Percentiles rank a stretch among this genome's conserved stretches.
These are phyloP conservation scores for Syngnathus rostellatus DNA, from an alignment of 2,797 vertebrate species.

Conservation along the genomic window DNA sequence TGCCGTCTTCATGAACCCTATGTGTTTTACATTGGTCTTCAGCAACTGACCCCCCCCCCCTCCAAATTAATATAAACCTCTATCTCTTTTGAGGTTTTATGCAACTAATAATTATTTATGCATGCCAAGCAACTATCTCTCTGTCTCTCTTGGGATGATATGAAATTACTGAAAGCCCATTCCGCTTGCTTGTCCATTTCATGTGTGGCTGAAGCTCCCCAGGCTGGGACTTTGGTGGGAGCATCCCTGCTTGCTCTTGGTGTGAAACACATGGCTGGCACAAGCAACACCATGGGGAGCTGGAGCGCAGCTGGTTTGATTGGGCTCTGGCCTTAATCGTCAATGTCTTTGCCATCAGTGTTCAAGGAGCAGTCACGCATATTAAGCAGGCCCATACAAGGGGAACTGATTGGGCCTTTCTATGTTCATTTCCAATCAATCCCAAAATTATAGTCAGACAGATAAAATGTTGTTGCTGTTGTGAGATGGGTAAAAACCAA, in stretches of 20 bases:
- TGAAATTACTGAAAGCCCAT: constrained; percentile 53
- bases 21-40: constrained; percentile 14
- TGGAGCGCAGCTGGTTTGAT: constrained; percentile 63
- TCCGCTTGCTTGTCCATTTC: constrained; percentile 51
- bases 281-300: constrained; percentile 32
- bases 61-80: constrained; percentile 9
- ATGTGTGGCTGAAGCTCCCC: constrained; percentile 55
- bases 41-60: constrained; percentile 20
- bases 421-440: constrained; percentile 47
- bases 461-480: constrained; percentile 44
- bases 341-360: constrained; percentile 57
- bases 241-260: constrained; percentile 32
- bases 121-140: constrained; percentile 42
- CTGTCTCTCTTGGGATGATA: constrained; percentile 29
- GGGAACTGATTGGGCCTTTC: constrained; percentile 61
- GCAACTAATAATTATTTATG: constrained; percentile 57
- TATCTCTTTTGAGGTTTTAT: constrained; percentile 41
- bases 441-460: constrained; percentile 36
- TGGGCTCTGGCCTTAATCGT: constrained; percentile 56
- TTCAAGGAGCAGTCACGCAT: constrained; percentile 58
- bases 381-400: constrained; percentile 56
- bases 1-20: constrained; percentile 10
- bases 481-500: constrained; percentile 39
- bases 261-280: constrained; percentile 57
- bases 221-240: constrained; percentile 39